These are phyloP conservation scores for Saccostrea cuccullata DNA, from an alignment of 1,140 invertebrate species.

Conservation along the genomic window DNA sequence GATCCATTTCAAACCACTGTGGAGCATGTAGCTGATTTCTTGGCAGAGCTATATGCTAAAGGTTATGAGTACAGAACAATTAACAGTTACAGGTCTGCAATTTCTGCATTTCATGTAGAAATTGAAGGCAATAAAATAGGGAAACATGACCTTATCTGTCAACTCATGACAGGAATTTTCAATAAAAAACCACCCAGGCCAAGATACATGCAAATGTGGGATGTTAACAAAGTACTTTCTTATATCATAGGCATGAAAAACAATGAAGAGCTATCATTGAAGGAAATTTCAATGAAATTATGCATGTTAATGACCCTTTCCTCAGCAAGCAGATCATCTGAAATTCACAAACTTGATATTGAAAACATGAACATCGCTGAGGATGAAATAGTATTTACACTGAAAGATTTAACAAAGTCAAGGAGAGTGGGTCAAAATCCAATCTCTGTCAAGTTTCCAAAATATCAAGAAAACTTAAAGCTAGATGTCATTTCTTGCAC, in stretches of 20 bases:
- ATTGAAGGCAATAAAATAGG: constrained; percentile 47
- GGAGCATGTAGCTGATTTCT: constrained; percentile 44
- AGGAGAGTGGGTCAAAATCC: constrained; percentile 17
- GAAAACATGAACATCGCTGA: neutral
- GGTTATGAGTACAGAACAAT: constrained; percentile 43
- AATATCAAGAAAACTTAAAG: constrained; percentile 2
- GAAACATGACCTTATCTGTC: neutral
- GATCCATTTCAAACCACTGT: constrained; percentile 51
- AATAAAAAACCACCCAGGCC: constrained; percentile 40
- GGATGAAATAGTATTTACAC: constrained; percentile 35
- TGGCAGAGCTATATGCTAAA: constrained; percentile 30
- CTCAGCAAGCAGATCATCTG: constrained; percentile 24
- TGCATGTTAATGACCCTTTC: neutral
- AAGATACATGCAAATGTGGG: constrained; percentile 19
- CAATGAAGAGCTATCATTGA: neutral
- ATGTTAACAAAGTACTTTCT: constrained; percentile 1
- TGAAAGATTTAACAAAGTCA: constrained; percentile 27
- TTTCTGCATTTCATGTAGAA: constrained; percentile 39
- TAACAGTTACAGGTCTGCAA: constrained; percentile 52
- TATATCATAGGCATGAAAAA: neutral
- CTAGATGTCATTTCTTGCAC: constrained; percentile 22
- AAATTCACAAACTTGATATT: constrained; percentile 1
- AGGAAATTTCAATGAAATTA: neutral
- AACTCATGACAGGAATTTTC: constrained; percentile 45
- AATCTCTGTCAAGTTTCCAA: neutral